Evolutionary conservation across 1,140 invertebrate genomes (phyloP), one percentile per base, ranked within the genome.

Genomic region (Leptonema lineaticorne): DNA sequence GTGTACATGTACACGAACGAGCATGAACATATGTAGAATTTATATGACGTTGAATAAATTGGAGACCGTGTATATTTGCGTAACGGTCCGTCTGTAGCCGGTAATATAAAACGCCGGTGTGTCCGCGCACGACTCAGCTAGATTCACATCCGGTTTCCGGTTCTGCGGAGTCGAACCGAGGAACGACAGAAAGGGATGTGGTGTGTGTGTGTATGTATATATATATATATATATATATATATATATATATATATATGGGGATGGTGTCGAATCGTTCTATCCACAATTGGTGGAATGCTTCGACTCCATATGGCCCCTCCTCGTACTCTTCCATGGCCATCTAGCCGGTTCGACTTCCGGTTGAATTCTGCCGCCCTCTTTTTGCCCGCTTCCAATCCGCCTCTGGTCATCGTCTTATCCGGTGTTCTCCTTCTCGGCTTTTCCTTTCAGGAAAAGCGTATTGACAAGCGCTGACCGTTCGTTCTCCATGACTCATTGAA

Each of bases 141-240:
- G 70, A 72, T 69, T 72, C 70, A 58, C 67, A 63, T 69, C 70
- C 70, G 67, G 70, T 69, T 72, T 69, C 70, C 67, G 70, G 70
- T 33, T 64, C 62, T 64, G 45, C n/a, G 46, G 14, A 33, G 62
- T 14, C 24, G 45, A 24, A 26, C 45, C 18, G 24, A 46, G 57
- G n/a, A 9, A 28, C 53, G 26, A 28, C 28, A 30, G 68, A 26
- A 37, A 41, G 41, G 41, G 69, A 59, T 48, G n/a, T 22, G 33
- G 56, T 6, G n/a, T n/a, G n/a, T n/a, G n/a, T n/a, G n/a, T n/a
- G n/a, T n/a, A n/a, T n/a, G n/a, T n/a, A n/a, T n/a, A n/a, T n/a
- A n/a, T n/a, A n/a, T n/a, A n/a, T n/a, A n/a, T n/a, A n/a, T n/a
- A n/a, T n/a, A n/a, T n/a, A n/a, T n/a, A n/a, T n/a, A n/a, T n/a